Base-by-base conservation (phyloP, 2,888 invertebrate genomes). In the Chorisops tibialis region DNA sequence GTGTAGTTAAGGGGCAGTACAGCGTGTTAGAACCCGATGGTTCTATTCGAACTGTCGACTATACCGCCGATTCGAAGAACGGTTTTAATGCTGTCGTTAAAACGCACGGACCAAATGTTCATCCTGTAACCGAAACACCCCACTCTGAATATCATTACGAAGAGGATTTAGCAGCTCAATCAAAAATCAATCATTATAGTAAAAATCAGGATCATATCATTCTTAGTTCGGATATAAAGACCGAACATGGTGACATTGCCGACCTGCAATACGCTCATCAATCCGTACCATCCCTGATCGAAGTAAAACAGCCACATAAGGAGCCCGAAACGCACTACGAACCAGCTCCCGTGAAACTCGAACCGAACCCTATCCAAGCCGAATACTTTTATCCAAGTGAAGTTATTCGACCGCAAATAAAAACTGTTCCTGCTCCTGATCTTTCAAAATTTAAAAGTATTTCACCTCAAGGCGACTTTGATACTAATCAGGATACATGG, bases 11-110 rank as follows among this genome's bases (percentile, higher is more conserved):
- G 65, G 83, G 83, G 1, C 81, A 78, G 48, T 88, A 88, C 72
- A 87, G 86, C 68, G 79, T 87, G 18, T 72, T 87, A 51, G 87
- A 87, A 73, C 83, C 87, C 38, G 87, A 87, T 70, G 87, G 87
- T 50, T 79, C 82, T 5, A 78, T 82, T 62, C 76, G 83, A 51
- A 79, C 80, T 0, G 83, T 83, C 1, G 80, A 82, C 63, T 83
- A 83, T 63, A 83, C 82, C 2, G 83, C 83, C 0, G 83, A 82
- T 68, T 76, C 79, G 22, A 79, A 81, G 61, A 75, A 75, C 61
- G 83, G 83, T 2, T 83, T 83, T 67, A 81, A 82, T 69, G 82
- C 82, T 1, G 76, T 82, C 4, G 82, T 83, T 0, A 82, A 82
- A 67, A 79, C 78, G 0, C 75, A 78, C 41, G 78, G 78, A 3